Base-by-base conservation (phyloP, 2,888 invertebrate genomes). In the Tenthredo amoena region DNA sequence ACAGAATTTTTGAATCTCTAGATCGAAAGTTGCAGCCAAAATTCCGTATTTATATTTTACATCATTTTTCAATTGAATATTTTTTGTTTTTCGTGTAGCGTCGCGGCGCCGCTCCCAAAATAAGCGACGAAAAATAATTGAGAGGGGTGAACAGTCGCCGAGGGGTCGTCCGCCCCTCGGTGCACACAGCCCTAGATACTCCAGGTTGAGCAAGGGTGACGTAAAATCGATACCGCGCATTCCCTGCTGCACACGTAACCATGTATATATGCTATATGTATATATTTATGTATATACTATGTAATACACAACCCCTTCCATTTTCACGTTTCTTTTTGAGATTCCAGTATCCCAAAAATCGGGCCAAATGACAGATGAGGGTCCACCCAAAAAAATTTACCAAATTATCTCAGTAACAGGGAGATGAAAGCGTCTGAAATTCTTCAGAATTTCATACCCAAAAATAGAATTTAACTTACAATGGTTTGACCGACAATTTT, bases 211-310 rank as follows among this genome's bases (percentile, higher is more conserved):
- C 9, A 37, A 72, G 72, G 72, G 72, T 72, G 72, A 72, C 72
- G 72, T 72, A 72, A 72, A 72, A 72, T 72, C 72, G 72, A 72
- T 72, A 72, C 72, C 72, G 72, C 37, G 43, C n/a, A 72, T 72
- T 72, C 43, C 43, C 72, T 72, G n/a, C 72, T 71, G 71, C 37
- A 34, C n/a, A 34, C 68, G 71, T 71, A 37, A 9, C 21, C 34
- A 6, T 68, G 68, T 26, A 65, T 21, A 65, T 10, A 65, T 37
- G 2, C 37, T 62, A 7, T 62, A 62, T 21, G 62, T 65, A 31
- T 31, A 31, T 65, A 65, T 31, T 1, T 65, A 65, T 12, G 9
- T 21, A 43, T 43, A 43, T 37, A 43, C 43, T 9, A 43, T 9
- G 43, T 43, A 1, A 43, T 9, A 43, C 10, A 9, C 10, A 7